A percentile compares a stretch with the other conserved stretches of the same genome.
Conservation (phyloP, 2,888 invertebrate species). For the Mactromeris polynyma region DNA sequence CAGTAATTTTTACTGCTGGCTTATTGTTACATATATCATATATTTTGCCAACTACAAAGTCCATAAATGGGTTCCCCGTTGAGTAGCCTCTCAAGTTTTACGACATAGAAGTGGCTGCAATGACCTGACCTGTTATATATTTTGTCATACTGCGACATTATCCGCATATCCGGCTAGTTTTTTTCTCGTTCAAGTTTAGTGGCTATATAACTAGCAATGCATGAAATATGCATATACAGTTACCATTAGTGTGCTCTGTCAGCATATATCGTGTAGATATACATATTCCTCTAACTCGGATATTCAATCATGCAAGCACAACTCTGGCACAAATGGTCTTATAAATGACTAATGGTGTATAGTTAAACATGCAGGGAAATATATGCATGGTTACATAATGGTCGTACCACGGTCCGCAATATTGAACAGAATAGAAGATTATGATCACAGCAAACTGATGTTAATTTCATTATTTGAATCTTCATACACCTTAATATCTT, state of each 20-base stretch:
- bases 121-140: constrained; percentile 46
- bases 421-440: too few species aligned
- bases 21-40: not conserved
- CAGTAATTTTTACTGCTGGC: not conserved
- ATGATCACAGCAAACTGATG: too few species aligned
- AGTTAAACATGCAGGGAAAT: too few species aligned
- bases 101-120: constrained; percentile 39
- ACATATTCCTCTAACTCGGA: not conserved
- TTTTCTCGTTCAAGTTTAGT: constrained; percentile 36
- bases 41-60: not conserved
- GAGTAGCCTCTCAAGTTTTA: constrained; percentile 21
- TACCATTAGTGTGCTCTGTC: not conserved
- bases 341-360: not conserved
- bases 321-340: not conserved
- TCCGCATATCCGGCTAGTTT: constrained; percentile 32
- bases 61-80: not conserved
- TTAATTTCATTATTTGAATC: too few species aligned
- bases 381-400: too few species aligned
- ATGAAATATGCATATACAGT: constrained; percentile 36
- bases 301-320: not conserved
- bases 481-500: too few species aligned
- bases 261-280: not conserved
- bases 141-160: constrained; percentile 34
- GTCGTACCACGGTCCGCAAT: too few species aligned
- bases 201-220: constrained; percentile 39